Base-by-base conservation (phyloP, 2,797 vertebrate genomes). In the Brachyrhaphis roseni region DNA sequence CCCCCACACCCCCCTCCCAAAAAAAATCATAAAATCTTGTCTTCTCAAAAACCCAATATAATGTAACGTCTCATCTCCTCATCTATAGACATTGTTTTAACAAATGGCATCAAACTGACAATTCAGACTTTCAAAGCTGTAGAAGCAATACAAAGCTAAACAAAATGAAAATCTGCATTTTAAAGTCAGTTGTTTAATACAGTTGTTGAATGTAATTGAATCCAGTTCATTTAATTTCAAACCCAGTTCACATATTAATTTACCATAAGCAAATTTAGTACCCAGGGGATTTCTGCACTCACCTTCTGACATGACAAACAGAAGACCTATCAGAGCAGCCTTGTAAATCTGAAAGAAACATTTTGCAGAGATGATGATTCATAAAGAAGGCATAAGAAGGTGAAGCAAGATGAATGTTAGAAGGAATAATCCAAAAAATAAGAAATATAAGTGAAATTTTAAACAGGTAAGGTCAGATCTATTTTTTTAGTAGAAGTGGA, bases 291-390 rank as follows among this genome's bases (percentile, higher is more conserved):
- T 72, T 39, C 72, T 62, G n/a, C 49, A 86, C 95, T 95, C 85
- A 96, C 95, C 93, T 85, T 81, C 74, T 41, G 90, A 82, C 34
- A 79, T 72, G 31, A 87, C 55, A 39, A 94, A 75, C 39, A 95
- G 51, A 80, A 91, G 77, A 72, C 90, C 51, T 36, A 57, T 78
- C 72, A 88, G 26, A 11, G 28, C 81, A 43, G 68, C 28, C 74
- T 89, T 85, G 84, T 55, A 13, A 12, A 92, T 90, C 95, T 96
- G 91, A 88, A 94, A 94, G 76, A 85, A 74, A 87, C 34, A 78
- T 0, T 20, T 47, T 18, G 39, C 28, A 7, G 23, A 5, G 4
- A 55, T 7, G 28, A 79, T 31, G 10, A 36, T 16, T 31, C 34
- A 62, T 43, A 18, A 47, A 34, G 46, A 66, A 57, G 34, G 8